Evolutionary conservation across 2,113 vertebrate genomes (phyloP), one percentile per base, ranked within the genome.

Genomic region (Siniperca knerii): DNA sequence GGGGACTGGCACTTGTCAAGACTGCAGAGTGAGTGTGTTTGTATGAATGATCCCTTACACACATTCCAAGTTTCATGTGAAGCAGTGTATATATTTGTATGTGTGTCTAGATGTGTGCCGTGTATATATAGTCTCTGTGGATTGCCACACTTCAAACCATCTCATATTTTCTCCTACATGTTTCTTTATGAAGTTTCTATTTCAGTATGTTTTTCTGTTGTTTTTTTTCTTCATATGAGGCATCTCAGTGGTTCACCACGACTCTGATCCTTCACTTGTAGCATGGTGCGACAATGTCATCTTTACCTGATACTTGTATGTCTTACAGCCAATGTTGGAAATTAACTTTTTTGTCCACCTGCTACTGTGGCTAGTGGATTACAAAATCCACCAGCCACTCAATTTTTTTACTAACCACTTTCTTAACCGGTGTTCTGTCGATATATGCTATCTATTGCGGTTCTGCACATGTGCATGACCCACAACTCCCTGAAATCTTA

Each of bases 51-150:
- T 29, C 29, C 25, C 40, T 48, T 40, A 37, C 3, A 61, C 58
- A 71, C 29, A 64, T 74, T 81, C 13, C 62, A 42, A 77, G 29
- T 46, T 74, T 29, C 13, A 16, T 67, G 21, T 74, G 18, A 42
- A 37, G 79, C 50, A 46, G 23, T 79, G 46, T 76, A 7, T 65
- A 16, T 65, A 61, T 71, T 37, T 81, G n/a, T 72, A 52, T 42
- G 37, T 75, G 21, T 67, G 20, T 77, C 33, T 54, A 11, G 6
- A 62, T 68, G 44, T 67, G 23, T 68, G 64, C 29, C 69, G 55
- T 76, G 29, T 74, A 67, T 74, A 48, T 66, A 60, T 79, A 48
- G 48, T 20, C 61, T 85, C 42, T 77, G 23, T 76, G 64, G 55
- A 66, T 35, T 89, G 52, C 57, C 33, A 57, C 48, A 21, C 73